Conservation (phyloP, 1,140 invertebrate species). For the Palaemon carinicauda region DNA sequence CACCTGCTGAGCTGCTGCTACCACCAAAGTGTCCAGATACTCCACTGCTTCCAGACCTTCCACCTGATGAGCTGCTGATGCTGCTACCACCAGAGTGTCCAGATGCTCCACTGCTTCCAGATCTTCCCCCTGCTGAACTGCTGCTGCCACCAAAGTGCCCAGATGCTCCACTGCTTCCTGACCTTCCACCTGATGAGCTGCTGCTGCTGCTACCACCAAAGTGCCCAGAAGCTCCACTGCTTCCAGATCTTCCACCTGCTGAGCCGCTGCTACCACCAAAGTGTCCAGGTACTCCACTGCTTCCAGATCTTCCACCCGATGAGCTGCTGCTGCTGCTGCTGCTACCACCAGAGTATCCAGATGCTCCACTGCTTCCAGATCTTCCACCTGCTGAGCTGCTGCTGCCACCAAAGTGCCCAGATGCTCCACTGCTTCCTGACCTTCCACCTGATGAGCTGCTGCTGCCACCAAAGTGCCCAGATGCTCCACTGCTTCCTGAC, state of each 20-base stretch:
- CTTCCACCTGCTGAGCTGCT: not conserved
- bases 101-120: not conserved
- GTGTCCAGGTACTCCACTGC: not conserved
- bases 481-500: too few species aligned
- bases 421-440: not conserved
- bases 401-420: not conserved
- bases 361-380: not conserved
- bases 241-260: not conserved
- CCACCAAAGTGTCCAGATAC: not conserved
- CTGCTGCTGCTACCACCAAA: too few species aligned
- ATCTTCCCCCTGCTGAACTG: not conserved
- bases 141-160: not conserved
- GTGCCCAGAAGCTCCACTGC: not conserved
- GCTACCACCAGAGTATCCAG: not conserved
- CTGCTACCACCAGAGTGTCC: not conserved
- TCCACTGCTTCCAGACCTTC: not conserved
- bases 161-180: not conserved
- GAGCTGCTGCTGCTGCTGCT: too few species aligned
- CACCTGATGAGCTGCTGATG: not conserved
- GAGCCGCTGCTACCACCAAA: not conserved
- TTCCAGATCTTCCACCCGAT: not conserved
- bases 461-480: too few species aligned
- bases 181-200: not conserved
- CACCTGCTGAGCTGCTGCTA: not conserved
- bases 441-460: not conserved